Evolutionary conservation across 2,113 vertebrate genomes (phyloP).

Genomic region (Mirounga angustirostris): DNA sequence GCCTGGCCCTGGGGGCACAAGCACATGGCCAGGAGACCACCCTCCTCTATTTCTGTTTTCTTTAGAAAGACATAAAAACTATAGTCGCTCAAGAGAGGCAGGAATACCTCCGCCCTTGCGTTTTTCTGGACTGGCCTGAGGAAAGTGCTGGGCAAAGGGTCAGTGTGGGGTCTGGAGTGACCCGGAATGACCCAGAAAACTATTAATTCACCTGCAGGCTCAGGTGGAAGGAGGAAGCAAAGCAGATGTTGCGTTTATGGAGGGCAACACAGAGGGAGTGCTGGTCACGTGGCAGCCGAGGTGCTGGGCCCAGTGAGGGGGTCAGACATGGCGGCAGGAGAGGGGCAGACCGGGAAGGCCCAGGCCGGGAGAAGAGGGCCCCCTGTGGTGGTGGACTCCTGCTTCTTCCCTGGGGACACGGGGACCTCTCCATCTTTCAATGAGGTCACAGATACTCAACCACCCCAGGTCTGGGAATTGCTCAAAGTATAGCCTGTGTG

Average conservation of each 20-base stretch:
- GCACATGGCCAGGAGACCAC: no score
- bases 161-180: neutral
- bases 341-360: neutral
- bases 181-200: neutral
- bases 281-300: neutral
- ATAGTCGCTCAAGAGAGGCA: neutral
- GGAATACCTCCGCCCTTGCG: no score
- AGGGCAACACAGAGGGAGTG: neutral
- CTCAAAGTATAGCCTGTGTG: accelerated
- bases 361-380: neutral
- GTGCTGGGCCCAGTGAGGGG: neutral
- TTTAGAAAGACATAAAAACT: neutral
- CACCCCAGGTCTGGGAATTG: neutral
- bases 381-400: accelerated
- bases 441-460: neutral
- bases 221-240: neutral
- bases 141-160: neutral
- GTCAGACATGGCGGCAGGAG: neutral
- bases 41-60: neutral
- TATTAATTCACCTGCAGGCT: neutral
- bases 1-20: neutral
- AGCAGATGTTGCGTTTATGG: neutral
- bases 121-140: neutral
- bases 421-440: neutral
- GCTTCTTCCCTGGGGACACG: neutral